Base-by-base conservation (phyloP, 2,888 invertebrate genomes). In the Eristalinus aeneus region DNA sequence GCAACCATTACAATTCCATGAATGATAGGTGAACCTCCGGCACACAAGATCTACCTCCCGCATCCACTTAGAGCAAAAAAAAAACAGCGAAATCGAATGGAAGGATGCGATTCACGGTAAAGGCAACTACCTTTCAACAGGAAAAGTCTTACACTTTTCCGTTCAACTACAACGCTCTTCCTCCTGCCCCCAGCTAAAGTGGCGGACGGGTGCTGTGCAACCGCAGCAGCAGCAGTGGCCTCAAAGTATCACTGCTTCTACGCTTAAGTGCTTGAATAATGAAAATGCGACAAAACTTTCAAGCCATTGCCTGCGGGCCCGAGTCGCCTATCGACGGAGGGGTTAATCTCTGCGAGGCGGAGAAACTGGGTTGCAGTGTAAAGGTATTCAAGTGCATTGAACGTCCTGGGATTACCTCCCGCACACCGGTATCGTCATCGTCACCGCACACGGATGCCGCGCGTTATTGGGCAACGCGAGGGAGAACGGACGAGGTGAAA, bases 241-340 rank as follows among this genome's bases (percentile, higher is more conserved):
- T 46, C 46, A 46, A 46, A 46, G 71, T 79, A 75, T 75, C 84
- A 75, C 46, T 61, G 75, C 71, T 80, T 80, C 84, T 75, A 75
- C 80, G 84, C 75, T 67, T 84, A 80, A 84, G 80, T 80, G 75
- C 80, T 80, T 84, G 80, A 80, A 76, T 85, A 81, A 85, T 81
- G 76, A 81, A 85, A 85, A 81, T 81, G 81, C 81, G 85, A 81
- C 81, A 85, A 81, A 85, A 85, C 72, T 77, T 85, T 64, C 76
- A 73, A 85, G 72, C 76, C 76, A 81, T 77, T 81, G 76, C 75
- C 23, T 80, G 76, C 63, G 76, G 32, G 22, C 75, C 69, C 27
- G 27, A 3, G 27, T 27, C 27, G 65, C 60, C 64, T 58, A 63
- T 61, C 46, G 31, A 34, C 22, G 58, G 68, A 61, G 53, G 34